Conservation (phyloP, 1,140 invertebrate genomes). For the Platorchestia sp. region DNA sequence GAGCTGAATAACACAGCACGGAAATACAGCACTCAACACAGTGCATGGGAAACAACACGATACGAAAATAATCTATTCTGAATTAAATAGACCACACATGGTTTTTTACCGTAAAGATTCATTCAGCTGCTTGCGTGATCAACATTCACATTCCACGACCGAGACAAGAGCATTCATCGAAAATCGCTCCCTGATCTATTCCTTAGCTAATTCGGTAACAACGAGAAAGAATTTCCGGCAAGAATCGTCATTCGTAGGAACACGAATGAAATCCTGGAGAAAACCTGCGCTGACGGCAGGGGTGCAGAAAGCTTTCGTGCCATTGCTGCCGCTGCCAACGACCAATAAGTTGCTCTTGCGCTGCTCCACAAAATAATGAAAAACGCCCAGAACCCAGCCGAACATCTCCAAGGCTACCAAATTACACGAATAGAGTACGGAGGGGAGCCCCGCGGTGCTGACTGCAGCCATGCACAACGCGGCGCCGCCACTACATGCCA, state of each 20-base stretch:
- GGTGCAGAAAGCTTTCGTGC: constrained; percentile 36
- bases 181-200: neutral
- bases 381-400: constrained; percentile 31
- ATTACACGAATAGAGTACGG: constrained; percentile 25
- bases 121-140: neutral
- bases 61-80: no score
- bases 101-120: neutral
- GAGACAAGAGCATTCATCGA: neutral
- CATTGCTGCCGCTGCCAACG: constrained; percentile 37
- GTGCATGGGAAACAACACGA: no score
- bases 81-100: no score
- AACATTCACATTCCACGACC: neutral
- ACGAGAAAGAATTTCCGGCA: neutral
- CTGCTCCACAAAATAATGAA: constrained; percentile 52
- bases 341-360: constrained; percentile 49
- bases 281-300: neutral
- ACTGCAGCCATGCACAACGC: neutral
- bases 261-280: constrained; percentile 1
- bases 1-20: no score
- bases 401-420: constrained; percentile 15
- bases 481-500: neutral
- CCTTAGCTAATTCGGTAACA: neutral
- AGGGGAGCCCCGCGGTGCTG: neutral
- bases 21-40: no score
- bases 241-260: neutral